Evolutionary conservation across 2,888 invertebrate species (phyloP).

Genomic region (Acleris sparsana): DNA sequence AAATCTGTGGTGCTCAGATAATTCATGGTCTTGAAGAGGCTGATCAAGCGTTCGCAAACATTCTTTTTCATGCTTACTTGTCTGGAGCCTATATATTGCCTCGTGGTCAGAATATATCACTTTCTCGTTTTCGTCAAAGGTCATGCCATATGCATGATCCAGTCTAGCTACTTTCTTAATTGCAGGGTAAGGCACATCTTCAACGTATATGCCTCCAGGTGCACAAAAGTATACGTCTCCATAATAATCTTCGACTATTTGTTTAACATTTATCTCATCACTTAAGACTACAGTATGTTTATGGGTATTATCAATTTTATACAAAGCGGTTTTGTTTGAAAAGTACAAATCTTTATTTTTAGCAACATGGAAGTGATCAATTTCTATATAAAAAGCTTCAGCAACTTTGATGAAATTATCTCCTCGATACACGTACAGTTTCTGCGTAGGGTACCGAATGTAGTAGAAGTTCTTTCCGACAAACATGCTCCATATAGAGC

Average conservation of each 20-base stretch:
- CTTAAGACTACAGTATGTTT: slow-evolving; percentile 50
- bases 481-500: slow-evolving; percentile 69
- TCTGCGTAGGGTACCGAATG: slow-evolving; percentile 70
- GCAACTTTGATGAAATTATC: slow-evolving; percentile 60
- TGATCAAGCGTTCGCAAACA: slow-evolving; percentile 50
- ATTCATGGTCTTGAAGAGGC: slow-evolving; percentile 21
- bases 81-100: slow-evolving; percentile 58
- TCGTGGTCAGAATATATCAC: slow-evolving; percentile 63
- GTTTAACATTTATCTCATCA: slow-evolving; percentile 59
- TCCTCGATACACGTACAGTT: slow-evolving; percentile 59
- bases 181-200: slow-evolving; percentile 61
- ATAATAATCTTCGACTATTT: slow-evolving; percentile 66
- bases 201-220: slow-evolving; percentile 62
- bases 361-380: slow-evolving; percentile 66
- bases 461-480: slow-evolving; percentile 68
- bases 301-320: slow-evolving; percentile 57
- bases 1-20: slow-evolving; percentile 1
- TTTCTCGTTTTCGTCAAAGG: slow-evolving; percentile 67
- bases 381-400: slow-evolving; percentile 61
- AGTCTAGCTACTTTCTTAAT: slow-evolving; percentile 57
- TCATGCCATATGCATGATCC: slow-evolving; percentile 61
- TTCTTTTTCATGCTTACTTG: slow-evolving; percentile 48
- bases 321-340: slow-evolving; percentile 70
- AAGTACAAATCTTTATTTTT: slow-evolving; percentile 63
- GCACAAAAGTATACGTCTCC: slow-evolving; percentile 68